phyloP scores from a whole-genome alignment of 2,797 vertebrate genomes.

The Falco naumanni region DNA sequence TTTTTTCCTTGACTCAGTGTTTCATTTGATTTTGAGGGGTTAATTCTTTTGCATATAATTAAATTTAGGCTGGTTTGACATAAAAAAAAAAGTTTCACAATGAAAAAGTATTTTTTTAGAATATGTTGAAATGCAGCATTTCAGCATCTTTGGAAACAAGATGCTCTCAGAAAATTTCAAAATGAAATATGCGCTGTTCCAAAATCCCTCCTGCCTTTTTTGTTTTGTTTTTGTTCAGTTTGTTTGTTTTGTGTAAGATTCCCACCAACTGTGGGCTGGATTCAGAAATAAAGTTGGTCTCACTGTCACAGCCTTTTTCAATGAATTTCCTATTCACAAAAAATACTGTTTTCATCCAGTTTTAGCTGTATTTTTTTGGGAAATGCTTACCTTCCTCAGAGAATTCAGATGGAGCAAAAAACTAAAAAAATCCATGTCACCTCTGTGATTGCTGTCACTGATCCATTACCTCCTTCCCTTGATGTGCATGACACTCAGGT shows the following conservation, averaged over 20 bases:
- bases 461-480: not conserved
- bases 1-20: not conserved
- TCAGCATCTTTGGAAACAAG: conserved; percentile 46
- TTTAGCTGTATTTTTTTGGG: conserved; percentile 2
- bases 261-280: conserved; percentile 11
- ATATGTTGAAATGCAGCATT: conserved; percentile 58
- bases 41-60: conserved; percentile 34
- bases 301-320: conserved; percentile 34
- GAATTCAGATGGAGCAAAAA: not conserved
- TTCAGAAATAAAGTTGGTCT: conserved; percentile 8
- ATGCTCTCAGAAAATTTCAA: conserved; percentile 57
- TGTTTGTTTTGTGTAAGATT: conserved; percentile 50
- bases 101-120: conserved; percentile 4
- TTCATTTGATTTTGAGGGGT: conserved; percentile 2
- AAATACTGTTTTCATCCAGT: not conserved
- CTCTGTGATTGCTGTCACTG: not conserved
- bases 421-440: not conserved
- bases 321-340: conserved; percentile 58
- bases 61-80: conserved; percentile 7
- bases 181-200: conserved; percentile 47
- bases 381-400: not conserved
- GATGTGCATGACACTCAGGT: not conserved
- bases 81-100: conserved; percentile 34
- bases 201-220: conserved; percentile 32
- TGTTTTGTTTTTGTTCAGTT: conserved; percentile 22